Evolutionary conservation across 2,113 vertebrate species (phyloP).

Genomic region (Macroglossus sobrinus): DNA sequence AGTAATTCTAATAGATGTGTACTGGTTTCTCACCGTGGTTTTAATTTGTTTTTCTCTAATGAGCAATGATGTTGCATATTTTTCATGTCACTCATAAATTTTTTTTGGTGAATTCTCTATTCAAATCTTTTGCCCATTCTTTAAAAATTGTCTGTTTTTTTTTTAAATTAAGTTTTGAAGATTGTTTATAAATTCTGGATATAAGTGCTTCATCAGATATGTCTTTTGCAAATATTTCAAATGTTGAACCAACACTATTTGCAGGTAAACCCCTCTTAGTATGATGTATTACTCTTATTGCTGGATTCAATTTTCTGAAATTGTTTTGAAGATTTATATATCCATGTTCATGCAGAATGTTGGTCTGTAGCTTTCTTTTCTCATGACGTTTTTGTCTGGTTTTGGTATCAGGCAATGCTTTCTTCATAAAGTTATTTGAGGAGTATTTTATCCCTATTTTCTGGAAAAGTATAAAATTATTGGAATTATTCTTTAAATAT

Average conservation of each 20-base stretch:
- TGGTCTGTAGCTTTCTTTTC: neutral
- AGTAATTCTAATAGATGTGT: neutral
- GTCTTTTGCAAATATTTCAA: slow-evolving; percentile 1
- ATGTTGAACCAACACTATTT: neutral
- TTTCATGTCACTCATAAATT: neutral
- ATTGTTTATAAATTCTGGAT: neutral
- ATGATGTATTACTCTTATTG: neutral
- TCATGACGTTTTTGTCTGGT: neutral
- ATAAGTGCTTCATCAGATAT: neutral
- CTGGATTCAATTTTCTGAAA: neutral
- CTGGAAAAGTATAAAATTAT: neutral
- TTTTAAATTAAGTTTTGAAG: neutral
- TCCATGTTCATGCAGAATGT: neutral
- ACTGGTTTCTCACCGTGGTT: neutral
- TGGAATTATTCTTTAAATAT: neutral
- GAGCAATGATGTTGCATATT: neutral
- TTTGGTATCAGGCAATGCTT: neutral
- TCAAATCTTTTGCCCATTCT: neutral
- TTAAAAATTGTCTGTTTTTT: neutral
- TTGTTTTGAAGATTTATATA: neutral
- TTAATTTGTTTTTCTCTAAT: neutral
- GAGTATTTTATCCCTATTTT: neutral
- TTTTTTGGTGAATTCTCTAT: neutral
- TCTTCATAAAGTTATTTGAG: neutral
- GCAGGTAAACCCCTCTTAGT: neutral